These are phyloP conservation scores for Psilopsiagon aymara DNA, from an alignment of 2,113 vertebrate genomes.

Conservation along the genomic window DNA sequence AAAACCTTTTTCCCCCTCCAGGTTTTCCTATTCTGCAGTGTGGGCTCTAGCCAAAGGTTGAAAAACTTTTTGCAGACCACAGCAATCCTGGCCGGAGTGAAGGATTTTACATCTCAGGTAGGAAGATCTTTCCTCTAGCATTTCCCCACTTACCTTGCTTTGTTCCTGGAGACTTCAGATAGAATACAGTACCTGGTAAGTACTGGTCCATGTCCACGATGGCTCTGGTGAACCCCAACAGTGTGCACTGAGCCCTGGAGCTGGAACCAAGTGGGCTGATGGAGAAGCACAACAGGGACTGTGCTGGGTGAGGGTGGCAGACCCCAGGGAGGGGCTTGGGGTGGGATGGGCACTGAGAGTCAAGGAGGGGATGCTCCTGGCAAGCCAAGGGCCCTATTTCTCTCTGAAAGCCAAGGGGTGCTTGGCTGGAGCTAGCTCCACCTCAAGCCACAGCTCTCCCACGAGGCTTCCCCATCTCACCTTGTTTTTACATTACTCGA, in stretches of 20 bases:
- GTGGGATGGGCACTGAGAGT: background rate
- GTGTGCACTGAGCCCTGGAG: fast-evolving
- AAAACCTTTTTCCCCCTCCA: background rate
- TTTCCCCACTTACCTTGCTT: background rate
- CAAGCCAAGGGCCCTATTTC: background rate
- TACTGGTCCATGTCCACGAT: fast-evolving
- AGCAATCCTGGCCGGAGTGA: fast-evolving
- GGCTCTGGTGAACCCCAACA: background rate
- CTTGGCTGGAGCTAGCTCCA: background rate
- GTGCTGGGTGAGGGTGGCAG: background rate
- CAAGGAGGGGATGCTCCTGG: background rate
- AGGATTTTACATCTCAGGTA: background rate
- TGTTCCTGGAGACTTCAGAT: background rate
- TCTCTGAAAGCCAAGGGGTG: background rate
- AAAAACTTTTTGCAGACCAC: background rate
- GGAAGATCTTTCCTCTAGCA: background rate
- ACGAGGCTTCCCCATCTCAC: background rate
- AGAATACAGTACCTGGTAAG: background rate
- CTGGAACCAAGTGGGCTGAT: background rate
- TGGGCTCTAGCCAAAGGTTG: background rate
- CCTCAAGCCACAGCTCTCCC: background rate
- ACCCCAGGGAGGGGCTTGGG: background rate
- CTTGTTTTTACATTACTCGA: slow-evolving; percentile 27
- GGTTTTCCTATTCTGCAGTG: fast-evolving
- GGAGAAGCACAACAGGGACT: fast-evolving